Percentiles rank a stretch among this genome's conserved stretches.
These are phyloP conservation scores for Geococcyx californianus DNA, from an alignment of 2,113 vertebrate genomes.

Conservation along the genomic window DNA sequence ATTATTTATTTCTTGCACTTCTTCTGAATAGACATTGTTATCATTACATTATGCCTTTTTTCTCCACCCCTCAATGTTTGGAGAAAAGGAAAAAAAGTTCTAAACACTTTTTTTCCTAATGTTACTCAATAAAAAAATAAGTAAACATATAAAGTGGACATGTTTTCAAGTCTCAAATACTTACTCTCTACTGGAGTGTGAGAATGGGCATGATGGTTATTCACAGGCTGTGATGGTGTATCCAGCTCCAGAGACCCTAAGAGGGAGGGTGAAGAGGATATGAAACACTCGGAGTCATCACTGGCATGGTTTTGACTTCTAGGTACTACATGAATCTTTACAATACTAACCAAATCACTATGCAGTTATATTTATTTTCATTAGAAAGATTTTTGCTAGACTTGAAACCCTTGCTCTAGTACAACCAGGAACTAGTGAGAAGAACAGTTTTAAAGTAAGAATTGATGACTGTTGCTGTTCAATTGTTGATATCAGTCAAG, in stretches of 20 bases:
- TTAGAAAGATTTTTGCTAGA: not conserved
- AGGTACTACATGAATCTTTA: not conserved
- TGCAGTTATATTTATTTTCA: not conserved
- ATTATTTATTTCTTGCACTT: not conserved
- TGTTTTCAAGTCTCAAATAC: conserved; percentile 45
- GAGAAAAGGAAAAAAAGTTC: not conserved
- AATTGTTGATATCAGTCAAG: not conserved
- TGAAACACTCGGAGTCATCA: not conserved
- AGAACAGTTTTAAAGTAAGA: not conserved
- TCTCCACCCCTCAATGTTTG: rapidly evolving
- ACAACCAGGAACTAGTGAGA: not conserved
- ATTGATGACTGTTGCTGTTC: not conserved
- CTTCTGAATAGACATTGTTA: not conserved
- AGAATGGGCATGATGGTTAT: conserved; percentile 96
- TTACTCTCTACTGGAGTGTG: conserved; percentile 92
- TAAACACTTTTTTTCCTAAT: not conserved
- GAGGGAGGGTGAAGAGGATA: not conserved
- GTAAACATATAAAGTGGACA: not conserved
- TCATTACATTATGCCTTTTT: not conserved
- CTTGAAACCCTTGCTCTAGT: not conserved
- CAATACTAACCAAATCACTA: not conserved
- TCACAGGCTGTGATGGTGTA: conserved; percentile 95
- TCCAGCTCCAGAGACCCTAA: conserved; percentile 95
- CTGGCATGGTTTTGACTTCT: not conserved
- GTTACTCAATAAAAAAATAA: not conserved